Percentiles rank a stretch among this genome's conserved stretches.
Conservation (phyloP, 1,140 invertebrate species). For the Arctopsyche grandis region DNA sequence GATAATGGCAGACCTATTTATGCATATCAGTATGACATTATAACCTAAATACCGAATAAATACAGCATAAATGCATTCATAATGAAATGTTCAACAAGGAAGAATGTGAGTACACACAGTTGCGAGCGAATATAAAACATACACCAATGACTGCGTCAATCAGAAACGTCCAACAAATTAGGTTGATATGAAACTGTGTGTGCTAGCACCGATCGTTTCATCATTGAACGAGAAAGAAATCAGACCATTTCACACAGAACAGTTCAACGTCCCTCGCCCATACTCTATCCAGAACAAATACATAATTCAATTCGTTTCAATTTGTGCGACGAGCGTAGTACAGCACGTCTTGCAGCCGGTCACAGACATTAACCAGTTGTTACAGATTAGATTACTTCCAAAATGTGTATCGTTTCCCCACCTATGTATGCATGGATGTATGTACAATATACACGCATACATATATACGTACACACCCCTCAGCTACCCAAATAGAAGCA, state of each 20-base stretch:
- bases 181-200: too few species aligned
- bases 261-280: slow-evolving; percentile 24
- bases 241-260: slow-evolving; percentile 5
- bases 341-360: background rate
- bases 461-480: slow-evolving; percentile 34
- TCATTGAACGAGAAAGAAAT: background rate
- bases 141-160: too few species aligned
- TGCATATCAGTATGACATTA: too few species aligned
- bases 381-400: slow-evolving; percentile 43
- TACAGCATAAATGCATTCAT: too few species aligned
- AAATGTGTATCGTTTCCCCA: background rate
- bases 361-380: slow-evolving; percentile 42
- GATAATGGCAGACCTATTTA: too few species aligned
- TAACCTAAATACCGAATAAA: too few species aligned
- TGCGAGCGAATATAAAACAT: too few species aligned
- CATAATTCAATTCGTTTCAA: slow-evolving; percentile 52
- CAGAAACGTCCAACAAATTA: too few species aligned
- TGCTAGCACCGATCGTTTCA: too few species aligned
- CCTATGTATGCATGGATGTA: background rate
- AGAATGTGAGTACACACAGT: too few species aligned
- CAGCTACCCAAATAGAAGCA: slow-evolving; percentile 41
- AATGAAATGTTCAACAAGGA: too few species aligned
- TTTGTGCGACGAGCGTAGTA: slow-evolving; percentile 35
- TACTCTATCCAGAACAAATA: slow-evolving; percentile 22
- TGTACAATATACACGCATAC: background rate